Percentiles rank a stretch among this genome's conserved stretches.
These are phyloP conservation scores for Endotricha flammealis DNA, from an alignment of 2,888 invertebrate genomes.

Conservation along the genomic window DNA sequence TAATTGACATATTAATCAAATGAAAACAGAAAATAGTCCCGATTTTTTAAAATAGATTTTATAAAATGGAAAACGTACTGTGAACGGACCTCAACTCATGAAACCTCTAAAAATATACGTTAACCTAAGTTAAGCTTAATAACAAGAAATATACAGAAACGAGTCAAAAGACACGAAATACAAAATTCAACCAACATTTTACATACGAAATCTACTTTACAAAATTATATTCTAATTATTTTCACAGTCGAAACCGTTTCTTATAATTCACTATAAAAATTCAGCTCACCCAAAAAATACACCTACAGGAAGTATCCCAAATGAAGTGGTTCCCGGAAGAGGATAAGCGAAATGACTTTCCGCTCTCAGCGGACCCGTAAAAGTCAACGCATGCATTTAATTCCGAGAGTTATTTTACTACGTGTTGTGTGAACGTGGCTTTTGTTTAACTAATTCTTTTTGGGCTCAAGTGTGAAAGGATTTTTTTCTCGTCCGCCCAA, in stretches of 20 bases:
- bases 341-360: constrained; percentile 59
- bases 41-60: too few relatives aligned
- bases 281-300: constrained; percentile 43
- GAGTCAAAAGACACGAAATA: too few relatives aligned
- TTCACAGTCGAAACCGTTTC: neutral
- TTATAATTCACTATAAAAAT: constrained; percentile 37
- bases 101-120: too few relatives aligned
- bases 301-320: constrained; percentile 39
- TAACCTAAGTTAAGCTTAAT: too few relatives aligned
- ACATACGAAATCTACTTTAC: too few relatives aligned
- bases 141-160: too few relatives aligned
- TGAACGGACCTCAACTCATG: too few relatives aligned
- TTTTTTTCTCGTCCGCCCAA: neutral
- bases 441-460: constrained; percentile 12
- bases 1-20: too few relatives aligned
- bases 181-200: too few relatives aligned
- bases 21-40: too few relatives aligned
- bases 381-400: constrained; percentile 67
- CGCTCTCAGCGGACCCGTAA: constrained; percentile 54
- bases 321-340: constrained; percentile 49
- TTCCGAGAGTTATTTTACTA: constrained; percentile 48
- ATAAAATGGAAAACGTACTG: too few relatives aligned
- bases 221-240: neutral
- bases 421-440: constrained; percentile 11
- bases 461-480: neutral